phyloP scores from a whole-genome alignment of 2,797 vertebrate species.

The Pangasius sanitwongsei region DNA sequence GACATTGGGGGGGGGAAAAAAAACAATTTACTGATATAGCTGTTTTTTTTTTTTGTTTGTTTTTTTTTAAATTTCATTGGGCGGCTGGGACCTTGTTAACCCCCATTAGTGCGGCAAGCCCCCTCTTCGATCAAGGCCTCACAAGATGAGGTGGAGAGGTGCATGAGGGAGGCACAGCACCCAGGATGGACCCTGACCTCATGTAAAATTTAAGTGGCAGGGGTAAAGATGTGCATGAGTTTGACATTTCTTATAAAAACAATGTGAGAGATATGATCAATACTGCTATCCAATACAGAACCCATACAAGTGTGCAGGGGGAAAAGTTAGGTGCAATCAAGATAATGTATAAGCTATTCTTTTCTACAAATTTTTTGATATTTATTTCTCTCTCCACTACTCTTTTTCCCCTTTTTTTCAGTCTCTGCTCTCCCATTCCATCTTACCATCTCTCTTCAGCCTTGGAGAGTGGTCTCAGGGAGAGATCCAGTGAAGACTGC shows the following conservation, averaged over 20 bases:
- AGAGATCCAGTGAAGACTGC: slow-evolving; percentile 82
- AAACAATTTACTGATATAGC: slow-evolving; percentile 65
- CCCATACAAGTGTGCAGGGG: background rate
- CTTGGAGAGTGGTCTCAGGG: slow-evolving; percentile 68
- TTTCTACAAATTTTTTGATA: background rate
- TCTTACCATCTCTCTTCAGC: slow-evolving; percentile 46
- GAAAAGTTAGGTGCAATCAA: background rate
- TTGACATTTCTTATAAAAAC: slow-evolving; percentile 24
- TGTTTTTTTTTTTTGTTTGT: slow-evolving; percentile 68
- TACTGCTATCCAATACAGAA: background rate
- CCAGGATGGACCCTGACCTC: slow-evolving; percentile 51
- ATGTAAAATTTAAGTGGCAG: slow-evolving; percentile 35
- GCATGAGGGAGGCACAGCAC: slow-evolving; percentile 38
- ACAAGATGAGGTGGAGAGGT: slow-evolving; percentile 48
- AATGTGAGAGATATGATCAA: slow-evolving; percentile 32
- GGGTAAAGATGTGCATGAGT: slow-evolving; percentile 6
- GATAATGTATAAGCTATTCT: background rate
- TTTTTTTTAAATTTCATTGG: slow-evolving; percentile 58
- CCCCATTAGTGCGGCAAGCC: slow-evolving; percentile 69
- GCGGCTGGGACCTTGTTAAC: slow-evolving; percentile 67
- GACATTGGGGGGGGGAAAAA: slow-evolving; percentile 5
- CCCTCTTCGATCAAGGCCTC: slow-evolving; percentile 71
- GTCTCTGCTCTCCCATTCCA: background rate
- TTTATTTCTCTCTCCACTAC: background rate
- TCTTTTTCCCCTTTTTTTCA: background rate